These are phyloP conservation scores for Chrysolina haemoptera DNA, from an alignment of 2,888 invertebrate species.

Conservation along the genomic window DNA sequence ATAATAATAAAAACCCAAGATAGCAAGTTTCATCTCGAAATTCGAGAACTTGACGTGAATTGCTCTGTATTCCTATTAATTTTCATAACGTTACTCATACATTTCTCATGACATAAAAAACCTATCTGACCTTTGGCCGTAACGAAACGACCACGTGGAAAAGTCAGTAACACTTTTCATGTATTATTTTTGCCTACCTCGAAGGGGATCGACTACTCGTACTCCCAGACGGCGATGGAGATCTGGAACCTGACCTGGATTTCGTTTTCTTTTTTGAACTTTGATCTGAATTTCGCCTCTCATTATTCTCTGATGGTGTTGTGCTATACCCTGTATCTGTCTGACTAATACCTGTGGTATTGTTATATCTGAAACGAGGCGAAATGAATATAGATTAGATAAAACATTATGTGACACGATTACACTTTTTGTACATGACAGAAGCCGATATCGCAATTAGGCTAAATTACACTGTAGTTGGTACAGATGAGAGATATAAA, in stretches of 20 bases:
- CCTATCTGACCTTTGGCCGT: neutral
- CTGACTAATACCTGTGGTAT: conserved; percentile 68
- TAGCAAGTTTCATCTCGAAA: no score
- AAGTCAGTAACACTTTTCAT: neutral
- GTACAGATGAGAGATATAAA: no score
- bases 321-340: conserved; percentile 68
- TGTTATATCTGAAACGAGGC: conserved; percentile 52
- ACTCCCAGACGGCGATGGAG: conserved; percentile 72
- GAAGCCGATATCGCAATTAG: neutral
- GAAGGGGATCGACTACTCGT: conserved; percentile 74
- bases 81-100: no score
- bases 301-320: conserved; percentile 64
- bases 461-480: no score
- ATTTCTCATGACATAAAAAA: no score
- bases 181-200: conserved; percentile 53
- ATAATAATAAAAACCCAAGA: no score
- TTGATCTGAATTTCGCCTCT: conserved; percentile 66
- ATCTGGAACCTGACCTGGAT: conserved; percentile 71
- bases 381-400: conserved; percentile 26
- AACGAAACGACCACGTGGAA: neutral
- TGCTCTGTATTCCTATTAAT: no score
- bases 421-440: neutral
- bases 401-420: neutral
- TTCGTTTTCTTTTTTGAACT: conserved; percentile 64
- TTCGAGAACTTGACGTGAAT: no score